Percentiles rank a stretch among this genome's conserved stretches.
Conservation (phyloP, 2,888 invertebrate species). For the Uloborus plumipes region DNA sequence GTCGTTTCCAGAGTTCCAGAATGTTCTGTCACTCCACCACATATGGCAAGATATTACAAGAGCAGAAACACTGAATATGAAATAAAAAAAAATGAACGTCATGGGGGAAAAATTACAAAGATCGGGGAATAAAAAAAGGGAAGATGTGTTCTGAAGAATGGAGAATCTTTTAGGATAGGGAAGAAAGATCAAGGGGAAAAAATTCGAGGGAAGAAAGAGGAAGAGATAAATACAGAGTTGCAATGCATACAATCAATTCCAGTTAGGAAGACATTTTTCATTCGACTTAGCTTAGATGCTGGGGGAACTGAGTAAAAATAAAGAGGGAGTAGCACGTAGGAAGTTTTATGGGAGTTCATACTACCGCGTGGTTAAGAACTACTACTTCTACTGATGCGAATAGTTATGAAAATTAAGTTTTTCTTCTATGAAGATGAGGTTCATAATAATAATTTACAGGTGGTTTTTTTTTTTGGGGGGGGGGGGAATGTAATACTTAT, state of each 20-base stretch:
- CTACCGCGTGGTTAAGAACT: too few relatives aligned
- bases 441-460: too few relatives aligned
- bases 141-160: slow-evolving; percentile 41
- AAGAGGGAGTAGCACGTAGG: neutral
- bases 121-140: slow-evolving; percentile 5
- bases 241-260: slow-evolving; percentile 62
- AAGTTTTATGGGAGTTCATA: too few relatives aligned
- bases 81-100: slow-evolving; percentile 24
- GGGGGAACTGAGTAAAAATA: slow-evolving; percentile 31
- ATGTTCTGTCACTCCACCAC: neutral
- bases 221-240: slow-evolving; percentile 54
- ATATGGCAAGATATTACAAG: slow-evolving; percentile 28
- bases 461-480: too few relatives aligned
- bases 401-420: too few relatives aligned
- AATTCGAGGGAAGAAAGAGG: slow-evolving; percentile 11
- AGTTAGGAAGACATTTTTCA: slow-evolving; percentile 63
- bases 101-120: neutral
- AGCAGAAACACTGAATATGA: slow-evolving; percentile 3
- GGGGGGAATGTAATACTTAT: too few relatives aligned
- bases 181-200: slow-evolving; percentile 23
- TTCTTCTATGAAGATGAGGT: too few relatives aligned
- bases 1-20: too few relatives aligned
- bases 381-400: too few relatives aligned
- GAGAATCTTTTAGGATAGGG: slow-evolving; percentile 30
- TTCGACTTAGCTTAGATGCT: slow-evolving; percentile 47